A percentile compares a stretch with the other conserved stretches of the same genome.
phyloP scores from a whole-genome alignment of 1,140 invertebrate genomes.

The Mactra quadrangularis region DNA sequence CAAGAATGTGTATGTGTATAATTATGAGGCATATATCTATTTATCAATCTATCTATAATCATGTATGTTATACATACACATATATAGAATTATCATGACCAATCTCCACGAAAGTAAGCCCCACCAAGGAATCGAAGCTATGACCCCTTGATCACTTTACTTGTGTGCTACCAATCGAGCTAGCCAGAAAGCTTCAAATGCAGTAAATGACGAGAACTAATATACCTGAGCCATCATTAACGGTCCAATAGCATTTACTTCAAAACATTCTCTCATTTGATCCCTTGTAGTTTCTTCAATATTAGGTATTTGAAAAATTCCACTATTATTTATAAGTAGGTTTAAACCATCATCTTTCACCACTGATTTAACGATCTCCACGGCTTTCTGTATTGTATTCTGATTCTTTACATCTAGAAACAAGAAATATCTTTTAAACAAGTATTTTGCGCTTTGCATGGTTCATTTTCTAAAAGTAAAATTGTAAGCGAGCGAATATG shows the following conservation, averaged over 20 bases:
- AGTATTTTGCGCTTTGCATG: too few relatives aligned
- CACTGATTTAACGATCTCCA: conserved; percentile 16
- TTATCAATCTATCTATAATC: not conserved
- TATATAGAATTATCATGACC: not conserved
- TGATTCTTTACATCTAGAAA: conserved; percentile 53
- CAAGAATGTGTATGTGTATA: not conserved
- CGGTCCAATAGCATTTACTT: conserved; percentile 64
- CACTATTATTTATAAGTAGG: conserved; percentile 65
- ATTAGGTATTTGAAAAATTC: conserved; percentile 14
- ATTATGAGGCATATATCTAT: not conserved
- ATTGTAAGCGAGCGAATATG: too few relatives aligned
- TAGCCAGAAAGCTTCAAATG: not conserved
- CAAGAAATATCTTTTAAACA: too few relatives aligned
- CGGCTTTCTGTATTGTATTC: conserved; percentile 27
- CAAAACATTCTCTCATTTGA: conserved; percentile 44
- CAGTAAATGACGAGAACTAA: not conserved
- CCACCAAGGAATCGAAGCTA: too few relatives aligned
- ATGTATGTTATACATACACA: not conserved
- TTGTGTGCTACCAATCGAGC: not conserved
- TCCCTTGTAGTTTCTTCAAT: conserved; percentile 49
- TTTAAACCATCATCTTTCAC: conserved; percentile 62
- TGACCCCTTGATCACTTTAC: too few relatives aligned
- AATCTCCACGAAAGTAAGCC: too few relatives aligned
- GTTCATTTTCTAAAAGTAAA: too few relatives aligned
- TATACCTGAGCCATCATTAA: conserved; percentile 58